Evolutionary conservation across 1,140 invertebrate species (phyloP).

Genomic region (Drosophila sp.): DNA sequence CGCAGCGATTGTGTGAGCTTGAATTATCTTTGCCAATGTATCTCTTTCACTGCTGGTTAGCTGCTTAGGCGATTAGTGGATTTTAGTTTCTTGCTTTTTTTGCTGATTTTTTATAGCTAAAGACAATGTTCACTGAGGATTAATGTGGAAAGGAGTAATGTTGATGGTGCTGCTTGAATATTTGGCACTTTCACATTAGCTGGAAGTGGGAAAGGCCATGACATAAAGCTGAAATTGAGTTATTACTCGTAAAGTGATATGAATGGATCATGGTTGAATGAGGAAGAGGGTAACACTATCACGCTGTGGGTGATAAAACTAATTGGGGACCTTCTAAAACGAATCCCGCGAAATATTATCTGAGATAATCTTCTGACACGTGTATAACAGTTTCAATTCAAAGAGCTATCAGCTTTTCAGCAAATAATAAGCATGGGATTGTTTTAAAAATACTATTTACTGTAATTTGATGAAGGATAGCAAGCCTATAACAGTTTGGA

Average conservation of each 20-base stretch:
- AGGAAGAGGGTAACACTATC: not conserved
- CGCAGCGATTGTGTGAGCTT: conserved; percentile 34
- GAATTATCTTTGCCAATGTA: conserved; percentile 51
- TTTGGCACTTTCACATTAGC: conserved; percentile 60
- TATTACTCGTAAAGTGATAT: conserved; percentile 43
- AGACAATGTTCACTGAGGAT: conserved; percentile 16
- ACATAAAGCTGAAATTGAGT: conserved; percentile 61
- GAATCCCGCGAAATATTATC: too few relatives aligned
- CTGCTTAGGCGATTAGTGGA: conserved; percentile 46
- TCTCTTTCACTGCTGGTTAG: conserved; percentile 36
- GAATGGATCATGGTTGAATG: conserved; percentile 11
- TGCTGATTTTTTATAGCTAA: conserved; percentile 9
- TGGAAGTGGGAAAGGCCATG: conserved; percentile 8
- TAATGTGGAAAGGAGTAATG: conserved; percentile 2
- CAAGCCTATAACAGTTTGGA: too few relatives aligned
- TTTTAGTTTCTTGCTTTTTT: conserved; percentile 42
- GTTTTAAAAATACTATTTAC: too few relatives aligned
- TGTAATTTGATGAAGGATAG: too few relatives aligned
- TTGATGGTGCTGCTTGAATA: not conserved
- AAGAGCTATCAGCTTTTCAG: too few relatives aligned
- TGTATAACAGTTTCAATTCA: too few relatives aligned
- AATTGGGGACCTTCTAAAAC: too few relatives aligned
- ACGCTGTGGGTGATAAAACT: too few relatives aligned
- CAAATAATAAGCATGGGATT: too few relatives aligned
- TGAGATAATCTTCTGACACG: too few relatives aligned